These are phyloP conservation scores for Meganola albula DNA, from an alignment of 2,888 invertebrate species.

Conservation along the genomic window DNA sequence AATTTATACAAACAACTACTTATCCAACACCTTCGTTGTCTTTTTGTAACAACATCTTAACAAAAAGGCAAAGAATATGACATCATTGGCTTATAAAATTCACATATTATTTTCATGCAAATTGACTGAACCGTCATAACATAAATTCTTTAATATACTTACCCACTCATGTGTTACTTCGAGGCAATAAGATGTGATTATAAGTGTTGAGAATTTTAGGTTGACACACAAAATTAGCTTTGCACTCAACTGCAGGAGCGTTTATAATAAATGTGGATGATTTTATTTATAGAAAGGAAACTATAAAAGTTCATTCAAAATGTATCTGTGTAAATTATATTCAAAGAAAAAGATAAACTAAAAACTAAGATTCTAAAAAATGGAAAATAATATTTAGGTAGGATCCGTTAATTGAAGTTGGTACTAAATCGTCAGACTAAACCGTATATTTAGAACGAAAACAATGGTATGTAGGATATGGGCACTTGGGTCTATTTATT, in stretches of 20 bases:
- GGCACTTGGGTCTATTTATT: no score
- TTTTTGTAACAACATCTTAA: slow-evolving; percentile 47
- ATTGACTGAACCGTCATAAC: slow-evolving; percentile 64
- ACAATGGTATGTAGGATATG: no score
- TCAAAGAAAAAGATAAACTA: no score
- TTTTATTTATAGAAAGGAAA: no score
- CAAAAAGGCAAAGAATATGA: slow-evolving; percentile 48
- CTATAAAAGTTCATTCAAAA: no score
- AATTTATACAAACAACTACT: slow-evolving; percentile 20
- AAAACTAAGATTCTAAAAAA: no score
- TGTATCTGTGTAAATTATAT: no score
- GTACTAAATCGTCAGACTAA: no score
- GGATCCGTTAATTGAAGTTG: no score
- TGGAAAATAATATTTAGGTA: no score
- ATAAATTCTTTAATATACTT: slow-evolving; percentile 54
- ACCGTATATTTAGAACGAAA: no score
- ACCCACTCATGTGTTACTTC: slow-evolving; percentile 37
- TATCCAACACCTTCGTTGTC: slow-evolving; percentile 26
- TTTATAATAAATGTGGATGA: no score
- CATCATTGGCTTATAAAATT: slow-evolving; percentile 59
- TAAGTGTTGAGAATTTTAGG: slow-evolving; percentile 22
- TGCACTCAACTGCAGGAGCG: slow-evolving; percentile 30
- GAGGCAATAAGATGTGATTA: slow-evolving; percentile 35
- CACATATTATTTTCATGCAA: slow-evolving; percentile 62
- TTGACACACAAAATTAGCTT: slow-evolving; percentile 34